A percentile compares a stretch with the other conserved stretches of the same genome.
Evolutionary conservation across 2,888 invertebrate species (phyloP).

Genomic region (Limnephilus rhombicus): DNA sequence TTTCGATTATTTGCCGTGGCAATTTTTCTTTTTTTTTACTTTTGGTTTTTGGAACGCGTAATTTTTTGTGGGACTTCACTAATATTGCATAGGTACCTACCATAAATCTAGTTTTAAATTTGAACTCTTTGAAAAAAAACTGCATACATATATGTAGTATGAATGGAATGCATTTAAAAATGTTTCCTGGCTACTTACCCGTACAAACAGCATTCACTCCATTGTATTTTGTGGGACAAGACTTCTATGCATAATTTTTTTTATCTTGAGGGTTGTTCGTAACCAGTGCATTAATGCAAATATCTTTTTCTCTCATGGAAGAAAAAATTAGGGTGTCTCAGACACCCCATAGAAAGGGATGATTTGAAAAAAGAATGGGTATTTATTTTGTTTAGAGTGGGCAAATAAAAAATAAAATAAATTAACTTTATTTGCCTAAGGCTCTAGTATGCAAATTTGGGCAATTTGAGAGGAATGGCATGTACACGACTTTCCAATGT

Average conservation of each 20-base stretch:
- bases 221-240: background rate
- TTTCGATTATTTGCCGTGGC: too few species aligned
- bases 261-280: background rate
- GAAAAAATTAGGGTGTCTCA: background rate
- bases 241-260: background rate
- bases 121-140: background rate
- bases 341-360: background rate
- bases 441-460: background rate
- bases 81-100: background rate
- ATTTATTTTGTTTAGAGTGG: background rate
- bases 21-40: too few species aligned
- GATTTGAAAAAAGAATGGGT: constrained; percentile 3
- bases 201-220: background rate
- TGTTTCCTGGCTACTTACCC: background rate
- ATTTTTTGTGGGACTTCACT: background rate
- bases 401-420: background rate
- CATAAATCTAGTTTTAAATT: background rate
- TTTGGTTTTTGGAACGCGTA: too few species aligned
- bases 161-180: background rate
- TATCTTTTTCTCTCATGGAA: background rate
- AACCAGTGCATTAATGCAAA: background rate
- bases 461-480: background rate
- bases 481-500: background rate
- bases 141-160: background rate
- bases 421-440: background rate